A percentile compares a stretch with the other conserved stretches of the same genome.
Evolutionary conservation across 2,797 vertebrate genomes (phyloP).

Genomic region (Mus spretus): DNA sequence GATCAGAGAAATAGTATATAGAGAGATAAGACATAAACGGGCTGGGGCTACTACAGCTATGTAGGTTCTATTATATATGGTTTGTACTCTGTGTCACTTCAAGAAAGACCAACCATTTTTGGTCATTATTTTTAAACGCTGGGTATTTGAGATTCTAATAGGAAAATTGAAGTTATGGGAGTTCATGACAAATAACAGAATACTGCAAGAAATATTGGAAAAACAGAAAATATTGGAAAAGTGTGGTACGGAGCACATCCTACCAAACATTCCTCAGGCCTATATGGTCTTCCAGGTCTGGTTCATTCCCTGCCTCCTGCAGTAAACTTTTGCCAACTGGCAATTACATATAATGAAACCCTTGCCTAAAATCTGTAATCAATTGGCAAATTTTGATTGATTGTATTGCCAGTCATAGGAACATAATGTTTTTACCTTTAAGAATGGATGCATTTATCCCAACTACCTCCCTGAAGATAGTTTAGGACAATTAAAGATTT

Average conservation of each 20-base stretch:
- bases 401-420: background rate
- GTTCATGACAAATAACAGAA: background rate
- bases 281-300: constrained; percentile 26
- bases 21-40: background rate
- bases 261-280: constrained; percentile 7
- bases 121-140: background rate
- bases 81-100: background rate
- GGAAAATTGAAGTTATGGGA: constrained; percentile 10
- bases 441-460: constrained; percentile 18
- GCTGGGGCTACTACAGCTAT: background rate
- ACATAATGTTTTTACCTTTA: background rate
- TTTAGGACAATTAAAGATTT: constrained; percentile 31
- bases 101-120: background rate
- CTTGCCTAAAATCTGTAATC: background rate
- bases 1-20: constrained; percentile 13
- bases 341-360: background rate
- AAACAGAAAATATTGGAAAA: background rate
- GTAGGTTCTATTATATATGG: background rate
- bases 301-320: background rate
- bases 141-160: background rate
- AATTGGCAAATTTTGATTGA: constrained; percentile 7
- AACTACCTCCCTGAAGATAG: background rate
- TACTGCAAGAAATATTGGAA: constrained; percentile 6
- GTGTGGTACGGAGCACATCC: background rate
- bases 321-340: background rate